Conservation (phyloP, 2,113 vertebrate genomes). For the Pachycephala philippinensis region DNA sequence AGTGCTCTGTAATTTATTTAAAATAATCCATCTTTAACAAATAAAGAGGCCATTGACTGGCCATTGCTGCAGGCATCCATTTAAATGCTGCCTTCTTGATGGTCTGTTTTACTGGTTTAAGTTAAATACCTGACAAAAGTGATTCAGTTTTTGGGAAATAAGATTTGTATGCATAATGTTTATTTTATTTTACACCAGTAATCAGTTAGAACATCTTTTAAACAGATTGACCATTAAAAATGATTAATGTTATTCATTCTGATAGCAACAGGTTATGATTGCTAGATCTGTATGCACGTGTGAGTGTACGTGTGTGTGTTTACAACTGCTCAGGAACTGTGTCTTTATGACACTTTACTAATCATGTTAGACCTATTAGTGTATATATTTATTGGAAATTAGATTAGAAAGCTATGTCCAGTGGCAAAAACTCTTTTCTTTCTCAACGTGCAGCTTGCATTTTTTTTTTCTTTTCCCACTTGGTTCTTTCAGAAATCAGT, state of each 20-base stretch:
- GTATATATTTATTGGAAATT: conserved; percentile 59
- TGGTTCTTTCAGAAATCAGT: conserved; percentile 20
- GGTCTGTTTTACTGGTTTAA: conserved; percentile 83
- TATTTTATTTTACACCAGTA: conserved; percentile 71
- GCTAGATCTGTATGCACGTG: not conserved
- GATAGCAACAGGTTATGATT: conserved; percentile 59
- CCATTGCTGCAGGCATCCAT: conserved; percentile 85
- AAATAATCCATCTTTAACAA: conserved; percentile 99
- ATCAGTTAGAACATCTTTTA: conserved; percentile 55
- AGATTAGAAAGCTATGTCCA: conserved; percentile 28
- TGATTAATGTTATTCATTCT: conserved; percentile 70
- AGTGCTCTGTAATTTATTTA: conserved; percentile 99
- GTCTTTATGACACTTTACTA: conserved; percentile 53
- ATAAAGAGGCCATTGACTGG: conserved; percentile 98
- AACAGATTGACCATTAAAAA: conserved; percentile 71
- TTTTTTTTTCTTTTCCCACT: not conserved
- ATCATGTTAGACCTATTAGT: conserved; percentile 51
- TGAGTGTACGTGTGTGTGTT: not conserved
- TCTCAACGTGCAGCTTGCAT: not conserved
- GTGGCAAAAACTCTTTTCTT: conserved; percentile 65
- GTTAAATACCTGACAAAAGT: conserved; percentile 80
- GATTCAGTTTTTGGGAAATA: conserved; percentile 71
- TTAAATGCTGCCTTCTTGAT: conserved; percentile 86
- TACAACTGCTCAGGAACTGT: conserved; percentile 21
- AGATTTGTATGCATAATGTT: conserved; percentile 66